Conservation (phyloP, 1,140 invertebrate species). For the Metopolophium dirhodum region DNA sequence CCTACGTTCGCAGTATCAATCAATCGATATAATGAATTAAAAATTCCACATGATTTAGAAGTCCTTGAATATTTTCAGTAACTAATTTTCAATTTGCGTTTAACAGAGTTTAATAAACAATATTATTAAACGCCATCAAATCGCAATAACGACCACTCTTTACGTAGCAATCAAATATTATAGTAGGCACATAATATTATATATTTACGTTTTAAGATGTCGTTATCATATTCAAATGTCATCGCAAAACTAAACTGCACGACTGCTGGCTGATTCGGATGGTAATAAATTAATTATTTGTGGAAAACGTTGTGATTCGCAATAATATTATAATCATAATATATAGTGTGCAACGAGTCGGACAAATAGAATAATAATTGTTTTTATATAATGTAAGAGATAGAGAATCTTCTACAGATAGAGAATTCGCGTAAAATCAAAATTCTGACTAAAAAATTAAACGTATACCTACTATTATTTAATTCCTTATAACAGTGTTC, state of each 20-base stretch:
- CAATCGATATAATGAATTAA: background rate
- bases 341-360: background rate
- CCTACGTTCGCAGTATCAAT: background rate
- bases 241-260: background rate
- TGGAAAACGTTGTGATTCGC: background rate
- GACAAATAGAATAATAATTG: background rate
- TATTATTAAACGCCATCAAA: background rate
- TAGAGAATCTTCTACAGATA: background rate
- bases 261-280: background rate
- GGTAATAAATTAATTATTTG: background rate
- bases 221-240: background rate
- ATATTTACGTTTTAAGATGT: background rate
- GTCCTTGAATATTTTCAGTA: background rate
- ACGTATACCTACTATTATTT: background rate
- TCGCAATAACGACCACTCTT: background rate
- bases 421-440: background rate
- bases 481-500: background rate
- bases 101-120: background rate
- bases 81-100: background rate
- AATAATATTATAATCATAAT: background rate
- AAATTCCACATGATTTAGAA: background rate
- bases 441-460: slow-evolving; percentile 8
- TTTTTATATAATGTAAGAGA: background rate
- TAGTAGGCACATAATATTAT: background rate
- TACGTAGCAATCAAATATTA: background rate